phyloP scores from a whole-genome alignment of 2,113 vertebrate genomes.

The Bombycilla garrulus region DNA sequence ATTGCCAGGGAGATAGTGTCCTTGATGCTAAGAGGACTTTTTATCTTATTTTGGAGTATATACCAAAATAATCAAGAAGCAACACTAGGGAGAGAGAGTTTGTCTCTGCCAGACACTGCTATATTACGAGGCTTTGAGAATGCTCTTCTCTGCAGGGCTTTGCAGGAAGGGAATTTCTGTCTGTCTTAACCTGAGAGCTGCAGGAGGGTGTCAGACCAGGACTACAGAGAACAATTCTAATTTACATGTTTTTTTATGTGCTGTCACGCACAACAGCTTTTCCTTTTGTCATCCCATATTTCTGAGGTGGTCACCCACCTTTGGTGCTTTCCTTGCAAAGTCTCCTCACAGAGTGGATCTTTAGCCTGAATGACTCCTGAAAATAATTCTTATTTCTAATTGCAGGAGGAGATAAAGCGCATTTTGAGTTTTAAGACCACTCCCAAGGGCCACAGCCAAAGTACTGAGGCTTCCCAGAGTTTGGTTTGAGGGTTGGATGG shows the following conservation, averaged over 20 bases:
- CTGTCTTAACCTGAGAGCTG: neutral
- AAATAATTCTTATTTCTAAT: neutral
- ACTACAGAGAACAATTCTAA: neutral
- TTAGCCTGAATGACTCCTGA: neutral
- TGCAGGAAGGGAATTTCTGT: neutral
- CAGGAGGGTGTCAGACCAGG: neutral
- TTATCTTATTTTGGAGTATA: conserved; percentile 8
- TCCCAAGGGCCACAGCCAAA: neutral
- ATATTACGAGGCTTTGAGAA: neutral
- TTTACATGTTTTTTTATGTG: neutral
- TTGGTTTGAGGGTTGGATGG: neutral
- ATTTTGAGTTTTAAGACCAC: neutral
- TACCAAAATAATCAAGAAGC: neutral
- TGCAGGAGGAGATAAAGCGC: neutral
- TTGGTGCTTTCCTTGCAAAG: fast-evolving
- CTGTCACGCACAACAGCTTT: neutral
- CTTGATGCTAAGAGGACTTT: conserved; percentile 30
- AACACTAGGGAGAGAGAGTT: neutral
- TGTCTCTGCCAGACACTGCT: neutral
- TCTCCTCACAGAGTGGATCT: neutral
- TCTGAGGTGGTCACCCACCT: neutral
- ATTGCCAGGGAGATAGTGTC: conserved; percentile 11
- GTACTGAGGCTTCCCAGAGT: neutral
- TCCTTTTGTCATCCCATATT: neutral
- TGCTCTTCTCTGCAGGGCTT: neutral